phyloP scores from a whole-genome alignment of 1,140 invertebrate genomes.

The Plodia interpunctella region DNA sequence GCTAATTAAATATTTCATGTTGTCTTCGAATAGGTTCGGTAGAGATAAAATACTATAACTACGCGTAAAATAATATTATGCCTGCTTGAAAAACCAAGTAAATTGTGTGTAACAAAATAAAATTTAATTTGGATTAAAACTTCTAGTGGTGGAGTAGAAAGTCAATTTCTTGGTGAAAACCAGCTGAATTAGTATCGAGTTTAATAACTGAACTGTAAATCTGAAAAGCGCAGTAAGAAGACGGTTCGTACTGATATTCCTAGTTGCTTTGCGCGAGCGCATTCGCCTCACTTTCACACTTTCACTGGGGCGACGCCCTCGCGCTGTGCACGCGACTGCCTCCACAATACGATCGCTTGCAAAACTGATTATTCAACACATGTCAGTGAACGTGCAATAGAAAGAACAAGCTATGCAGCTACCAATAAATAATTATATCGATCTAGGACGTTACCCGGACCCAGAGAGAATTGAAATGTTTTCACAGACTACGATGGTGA shows the following conservation, averaged over 20 bases:
- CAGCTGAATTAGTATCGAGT: background rate
- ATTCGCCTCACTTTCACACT: constrained; percentile 73
- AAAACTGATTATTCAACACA: constrained; percentile 66
- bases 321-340: constrained; percentile 33
- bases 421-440: constrained; percentile 1
- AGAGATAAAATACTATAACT: too few relatives aligned
- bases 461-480: background rate
- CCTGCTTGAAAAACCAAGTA: background rate
- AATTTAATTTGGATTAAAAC: background rate
- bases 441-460: constrained; percentile 1
- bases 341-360: constrained; percentile 46
- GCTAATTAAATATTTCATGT: too few relatives aligned
- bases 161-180: constrained; percentile 7
- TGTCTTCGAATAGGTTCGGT: too few relatives aligned
- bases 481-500: too few relatives aligned
- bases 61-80: background rate
- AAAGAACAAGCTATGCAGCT: constrained; percentile 9
- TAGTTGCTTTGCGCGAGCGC: constrained; percentile 38
- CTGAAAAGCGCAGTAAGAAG: constrained; percentile 26
- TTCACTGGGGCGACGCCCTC: constrained; percentile 67
- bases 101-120: constrained; percentile 1
- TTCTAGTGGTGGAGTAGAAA: background rate
- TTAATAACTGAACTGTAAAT: constrained; percentile 21
- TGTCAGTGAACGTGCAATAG: constrained; percentile 12
- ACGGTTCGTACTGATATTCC: constrained; percentile 22